Conservation (phyloP, 2,888 invertebrate genomes). For the Alviniconcha strummeri region DNA sequence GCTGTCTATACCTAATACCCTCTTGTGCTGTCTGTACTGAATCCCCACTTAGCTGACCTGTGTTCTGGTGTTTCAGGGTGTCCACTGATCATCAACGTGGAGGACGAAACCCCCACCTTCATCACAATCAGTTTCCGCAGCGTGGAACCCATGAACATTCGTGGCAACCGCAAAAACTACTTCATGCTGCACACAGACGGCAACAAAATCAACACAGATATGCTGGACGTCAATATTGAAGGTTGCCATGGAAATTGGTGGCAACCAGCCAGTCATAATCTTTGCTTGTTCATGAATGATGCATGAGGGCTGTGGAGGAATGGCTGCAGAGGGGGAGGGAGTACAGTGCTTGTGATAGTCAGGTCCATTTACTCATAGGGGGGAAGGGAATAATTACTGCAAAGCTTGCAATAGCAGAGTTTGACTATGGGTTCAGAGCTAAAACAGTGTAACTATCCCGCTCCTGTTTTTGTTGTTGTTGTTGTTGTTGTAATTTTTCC, state of each 20-base stretch:
- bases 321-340: too few relatives aligned
- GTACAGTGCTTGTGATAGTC: too few relatives aligned
- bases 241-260: constrained; percentile 49
- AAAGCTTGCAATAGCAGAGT: too few relatives aligned
- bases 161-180: constrained; percentile 38
- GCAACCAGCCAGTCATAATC: neutral
- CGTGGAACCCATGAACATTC: constrained; percentile 40
- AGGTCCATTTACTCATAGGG: too few relatives aligned
- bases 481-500: neutral
- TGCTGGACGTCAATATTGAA: constrained; percentile 60
- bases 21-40: too few relatives aligned
- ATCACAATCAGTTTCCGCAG: constrained; percentile 52
- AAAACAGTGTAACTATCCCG: too few relatives aligned
- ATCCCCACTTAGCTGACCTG: too few relatives aligned
- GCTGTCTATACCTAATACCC: too few relatives aligned
- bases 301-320: constrained; percentile 24
- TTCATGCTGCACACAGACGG: constrained; percentile 59
- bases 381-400: too few relatives aligned
- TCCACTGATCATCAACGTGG: constrained; percentile 59
- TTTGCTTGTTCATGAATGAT: constrained; percentile 5
- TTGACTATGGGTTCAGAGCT: too few relatives aligned
- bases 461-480: neutral
- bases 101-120: constrained; percentile 49
- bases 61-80: constrained; percentile 51
- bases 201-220: constrained; percentile 52